Base-by-base conservation (phyloP, 2,888 invertebrate genomes). In the Zeuzera pyrina region DNA sequence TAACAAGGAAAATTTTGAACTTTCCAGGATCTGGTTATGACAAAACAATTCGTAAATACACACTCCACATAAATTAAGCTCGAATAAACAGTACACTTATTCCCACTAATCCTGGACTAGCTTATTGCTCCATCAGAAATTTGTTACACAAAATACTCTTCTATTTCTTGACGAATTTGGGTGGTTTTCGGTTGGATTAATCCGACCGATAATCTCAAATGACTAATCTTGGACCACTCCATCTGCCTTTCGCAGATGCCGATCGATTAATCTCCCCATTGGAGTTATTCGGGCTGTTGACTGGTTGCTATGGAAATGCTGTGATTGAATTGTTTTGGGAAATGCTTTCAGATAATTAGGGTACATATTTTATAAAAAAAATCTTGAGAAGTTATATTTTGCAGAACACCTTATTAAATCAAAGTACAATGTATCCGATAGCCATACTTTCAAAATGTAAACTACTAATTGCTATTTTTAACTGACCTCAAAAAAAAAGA, bases 231-330 rank as follows among this genome's bases (percentile, higher is more conserved):
- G 47, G 58, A 50, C 56, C 54, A 59, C 62, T 64, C 55, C 51
- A 52, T 56, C 68, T 57, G 76, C 67, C 70, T 64, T 62, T 66
- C 56, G 62, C 70, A 71, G 65, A 70, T 69, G 73, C 60, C 64
- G 58, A 76, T 77, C 64, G 58, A 76, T 77, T 77, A 73, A 73
- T 77, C 73, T 72, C 67, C 47, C 52, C 55, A 70, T 70, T 52
- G 61, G 58, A 63, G 62, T 70, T 69, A 68, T 66, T 67, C 52
- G 59, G 54, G 56, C 46, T 60, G 61, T 58, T 64, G 63, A 62
- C 52, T 55, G 53, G 70, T 68, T 56, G 47, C 64, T 43, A 62
- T 67, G 56, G 62, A 41, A 49, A 69, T 67, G 29, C 36, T 21
- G 35, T 41, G 33, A 38, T 38, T 34, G 38, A n/a, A n/a, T n/a